phyloP scores from a whole-genome alignment of 2,888 invertebrate species.

The Drosophila algonquin region DNA sequence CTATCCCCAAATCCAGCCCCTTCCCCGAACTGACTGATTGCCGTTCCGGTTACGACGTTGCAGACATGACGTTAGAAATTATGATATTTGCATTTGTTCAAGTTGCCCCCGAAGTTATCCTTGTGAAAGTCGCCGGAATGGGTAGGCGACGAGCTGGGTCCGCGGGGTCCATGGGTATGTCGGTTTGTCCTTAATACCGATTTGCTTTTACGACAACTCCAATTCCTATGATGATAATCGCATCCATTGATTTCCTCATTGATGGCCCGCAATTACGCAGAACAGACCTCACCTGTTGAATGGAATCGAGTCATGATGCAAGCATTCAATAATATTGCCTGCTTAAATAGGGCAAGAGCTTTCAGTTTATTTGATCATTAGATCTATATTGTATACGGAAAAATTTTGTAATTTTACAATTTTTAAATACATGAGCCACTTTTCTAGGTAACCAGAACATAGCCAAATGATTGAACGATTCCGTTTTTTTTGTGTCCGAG shows the following conservation, averaged over 20 bases:
- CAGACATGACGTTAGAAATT: conserved; percentile 64
- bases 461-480: not conserved
- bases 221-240: conserved; percentile 73
- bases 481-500: not conserved
- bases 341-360: too few species aligned
- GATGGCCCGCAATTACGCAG: not conserved
- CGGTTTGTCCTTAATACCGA: conserved; percentile 55
- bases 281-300: conserved; percentile 25
- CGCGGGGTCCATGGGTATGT: conserved; percentile 8
- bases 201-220: conserved; percentile 65
- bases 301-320: too few species aligned
- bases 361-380: not conserved
- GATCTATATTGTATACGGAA: not conserved
- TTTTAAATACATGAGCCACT: not conserved
- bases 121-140: not conserved
- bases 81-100: conserved; percentile 75
- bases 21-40: conserved; percentile 3
- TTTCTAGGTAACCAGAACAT: not conserved
- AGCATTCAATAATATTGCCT: not conserved
- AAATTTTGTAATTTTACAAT: too few species aligned
- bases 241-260: conserved; percentile 52
- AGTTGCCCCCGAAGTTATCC: conserved; percentile 46
- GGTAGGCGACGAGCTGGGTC: not conserved
- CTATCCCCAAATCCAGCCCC: conserved; percentile 36
- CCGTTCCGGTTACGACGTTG: conserved; percentile 49